A percentile compares a stretch with the other conserved stretches of the same genome.
These are phyloP conservation scores for Bucco capensis DNA, from an alignment of 2,113 vertebrate species.

Conservation along the genomic window DNA sequence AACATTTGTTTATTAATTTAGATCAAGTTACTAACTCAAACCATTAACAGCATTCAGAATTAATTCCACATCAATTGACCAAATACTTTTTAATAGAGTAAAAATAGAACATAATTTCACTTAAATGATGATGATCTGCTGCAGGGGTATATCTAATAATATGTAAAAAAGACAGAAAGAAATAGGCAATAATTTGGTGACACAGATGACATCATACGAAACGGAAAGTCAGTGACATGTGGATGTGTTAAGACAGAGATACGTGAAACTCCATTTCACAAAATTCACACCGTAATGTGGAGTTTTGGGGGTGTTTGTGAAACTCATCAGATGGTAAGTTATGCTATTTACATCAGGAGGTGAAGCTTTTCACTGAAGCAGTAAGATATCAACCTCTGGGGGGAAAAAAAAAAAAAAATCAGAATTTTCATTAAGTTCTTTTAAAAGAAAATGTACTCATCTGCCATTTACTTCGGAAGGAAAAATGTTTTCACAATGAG, in stretches of 20 bases:
- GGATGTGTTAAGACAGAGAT: constrained; percentile 15
- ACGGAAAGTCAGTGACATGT: constrained; percentile 45
- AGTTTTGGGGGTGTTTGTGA: constrained; percentile 66
- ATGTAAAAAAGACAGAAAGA: background rate
- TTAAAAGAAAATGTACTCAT: constrained; percentile 25
- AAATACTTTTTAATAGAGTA: constrained; percentile 51
- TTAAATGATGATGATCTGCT: background rate
- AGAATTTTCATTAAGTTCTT: constrained; percentile 54
- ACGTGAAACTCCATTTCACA: constrained; percentile 48
- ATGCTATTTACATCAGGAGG: constrained; percentile 64
- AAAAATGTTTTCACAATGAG: constrained; percentile 22
- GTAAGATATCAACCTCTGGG: constrained; percentile 42
- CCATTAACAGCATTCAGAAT: constrained; percentile 57
- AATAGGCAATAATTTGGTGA: background rate
- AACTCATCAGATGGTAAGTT: constrained; percentile 63
- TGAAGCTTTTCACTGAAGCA: constrained; percentile 59
- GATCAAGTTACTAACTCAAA: constrained; percentile 69
- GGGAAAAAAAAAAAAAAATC: constrained; percentile 24
- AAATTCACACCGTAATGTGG: constrained; percentile 52
- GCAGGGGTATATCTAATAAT: background rate
- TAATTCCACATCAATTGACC: constrained; percentile 61
- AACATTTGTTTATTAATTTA: constrained; percentile 77
- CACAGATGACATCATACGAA: constrained; percentile 30
- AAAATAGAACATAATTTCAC: constrained; percentile 32
- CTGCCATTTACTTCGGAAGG: constrained; percentile 35